Evolutionary conservation across 2,888 invertebrate species (phyloP), one percentile per base, ranked within the genome.

Genomic region (Acleris literana): DNA sequence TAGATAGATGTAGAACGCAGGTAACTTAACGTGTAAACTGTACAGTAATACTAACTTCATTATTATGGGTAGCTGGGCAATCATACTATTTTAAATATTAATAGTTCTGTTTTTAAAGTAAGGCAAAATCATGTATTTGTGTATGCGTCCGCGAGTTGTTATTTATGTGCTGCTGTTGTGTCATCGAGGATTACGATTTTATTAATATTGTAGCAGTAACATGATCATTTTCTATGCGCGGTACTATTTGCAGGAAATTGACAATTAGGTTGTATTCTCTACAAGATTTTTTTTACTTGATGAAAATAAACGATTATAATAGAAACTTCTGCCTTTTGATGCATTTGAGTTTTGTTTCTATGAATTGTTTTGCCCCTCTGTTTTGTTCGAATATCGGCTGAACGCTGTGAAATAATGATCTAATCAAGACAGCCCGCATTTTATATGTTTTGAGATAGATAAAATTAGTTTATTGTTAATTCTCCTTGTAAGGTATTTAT

Each of bases 41-140:
- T 90, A 90, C 91, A 90, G 90, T 90, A 89, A 85, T 87, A 91
- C 90, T 90, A 90, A 91, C 87, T 88, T 88, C 90, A 88, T 88
- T 88, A 83, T 87, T 51, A 86, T 88, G 88, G 91, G 91, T 91
- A 91, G 91, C 88, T 90, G 91, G 91, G 90, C 90, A 90, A 91
- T 89, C 90, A 81, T 88, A 88, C 85, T 90, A 87, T 87, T 87
- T 89, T 87, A 88, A 87, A 55, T 43, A 55, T 83, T 83, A 80
- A 81, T 86, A 86, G 81, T 84, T 83, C 84, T 83, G 73, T 79
- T 81, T 84, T 84, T 77, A 79, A 80, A 79, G 79, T 82, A 79
- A 84, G 80, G 83, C 78, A 81, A 61, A 75, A 84, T 86, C 83
- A 82, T 88, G 86, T 86, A 81, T 83, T 63, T 78, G 80, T 81